Evolutionary conservation across 2,797 vertebrate species (phyloP), one percentile per base, ranked within the genome.

Genomic region (Mormyrops attenuatus): DNA sequence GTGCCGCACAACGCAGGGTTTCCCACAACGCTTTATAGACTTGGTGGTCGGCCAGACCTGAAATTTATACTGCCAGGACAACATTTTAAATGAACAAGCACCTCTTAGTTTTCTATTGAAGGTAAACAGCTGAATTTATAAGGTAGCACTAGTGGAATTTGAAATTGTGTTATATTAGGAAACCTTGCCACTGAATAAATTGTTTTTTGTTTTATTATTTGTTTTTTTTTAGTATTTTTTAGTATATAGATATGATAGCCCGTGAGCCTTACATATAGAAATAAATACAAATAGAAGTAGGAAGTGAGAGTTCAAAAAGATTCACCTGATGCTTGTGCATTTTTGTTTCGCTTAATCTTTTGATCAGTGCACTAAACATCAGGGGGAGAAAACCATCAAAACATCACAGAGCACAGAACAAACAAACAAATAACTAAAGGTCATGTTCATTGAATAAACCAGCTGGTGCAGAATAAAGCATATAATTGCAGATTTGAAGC

Each of bases 391-490:
- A 38, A 20, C 5, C 73, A 80, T 44, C 15, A 44, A 41, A 44
- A 44, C 15, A 44, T 80, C 73, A n/a, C 41, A n/a, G 73, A 80
- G 73, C 17, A 38, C 11, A 2, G 66, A 73, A 73, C 30, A 38
- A 73, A 38, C 66, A 73, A 73, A 73, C 66, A 44, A 77, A 77
- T 20, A 77, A 41, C 9, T n/a, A 44, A 80, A 80, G 73, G 73
- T 17, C 73, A 7, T 80, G 73, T 20, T 80, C 66, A 84, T 88
- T 88, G 41, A 30, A 88, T 52, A 88, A 84, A 55, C 41, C 52
- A 88, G 63, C 50, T 88, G 69, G 22, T 88, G 38, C 55, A 88
- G 87, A 88, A 90, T 90, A 88, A 90, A 88, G 87, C 86, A 63
- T 60, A 52, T 15, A 53, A 52, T 60, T 66, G 22, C 15, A 69